Conservation (phyloP, 2,797 vertebrate species). For the Myiotriccus ornatus region DNA sequence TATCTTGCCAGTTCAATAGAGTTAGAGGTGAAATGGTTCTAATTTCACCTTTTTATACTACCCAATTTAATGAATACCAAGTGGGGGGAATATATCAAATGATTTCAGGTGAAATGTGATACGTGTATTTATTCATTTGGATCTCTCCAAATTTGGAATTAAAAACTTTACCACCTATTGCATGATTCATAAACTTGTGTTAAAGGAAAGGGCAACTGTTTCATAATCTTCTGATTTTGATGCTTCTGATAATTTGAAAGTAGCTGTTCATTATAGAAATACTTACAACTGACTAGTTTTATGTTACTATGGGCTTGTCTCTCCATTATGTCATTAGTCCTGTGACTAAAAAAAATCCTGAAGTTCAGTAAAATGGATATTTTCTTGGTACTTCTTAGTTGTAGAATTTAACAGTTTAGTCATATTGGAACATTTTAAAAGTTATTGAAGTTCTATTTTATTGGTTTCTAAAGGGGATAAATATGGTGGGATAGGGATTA, state of each 20-base stretch:
- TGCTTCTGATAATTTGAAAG: neutral
- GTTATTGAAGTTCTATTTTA: constrained; percentile 7
- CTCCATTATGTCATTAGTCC: neutral
- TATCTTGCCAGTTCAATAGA: neutral
- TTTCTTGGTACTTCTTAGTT: neutral
- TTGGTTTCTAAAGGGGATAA: neutral
- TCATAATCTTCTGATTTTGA: neutral
- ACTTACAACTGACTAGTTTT: constrained; percentile 32
- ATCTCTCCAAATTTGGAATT: constrained; percentile 9
- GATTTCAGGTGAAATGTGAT: neutral
- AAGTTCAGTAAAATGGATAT: neutral
- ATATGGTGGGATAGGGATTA: neutral
- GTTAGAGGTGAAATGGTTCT: neutral
- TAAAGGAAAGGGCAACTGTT: neutral
- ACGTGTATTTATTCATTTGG: neutral
- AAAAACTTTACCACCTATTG: neutral
- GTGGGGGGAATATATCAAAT: neutral
- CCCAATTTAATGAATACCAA: neutral
- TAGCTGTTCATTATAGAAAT: neutral
- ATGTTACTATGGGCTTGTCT: neutral
- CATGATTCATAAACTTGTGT: constrained; percentile 1
- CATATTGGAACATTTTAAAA: constrained; percentile 22
- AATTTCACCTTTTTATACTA: neutral
- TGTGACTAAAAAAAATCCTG: neutral
- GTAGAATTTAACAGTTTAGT: constrained; percentile 25